Conservation (phyloP, 2,888 invertebrate genomes). For the Drosophila quinaria region DNA sequence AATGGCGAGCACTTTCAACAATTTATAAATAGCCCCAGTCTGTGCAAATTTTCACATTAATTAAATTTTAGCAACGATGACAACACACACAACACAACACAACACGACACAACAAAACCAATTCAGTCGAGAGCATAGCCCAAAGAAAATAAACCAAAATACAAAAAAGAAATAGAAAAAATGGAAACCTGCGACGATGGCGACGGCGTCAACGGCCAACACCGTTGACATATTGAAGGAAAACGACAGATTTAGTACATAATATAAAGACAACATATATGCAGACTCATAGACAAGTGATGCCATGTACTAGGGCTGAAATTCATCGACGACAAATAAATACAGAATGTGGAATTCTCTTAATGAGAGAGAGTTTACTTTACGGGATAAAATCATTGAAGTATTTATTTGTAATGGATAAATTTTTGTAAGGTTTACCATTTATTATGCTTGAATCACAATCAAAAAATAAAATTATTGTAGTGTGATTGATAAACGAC, state of each 20-base stretch:
- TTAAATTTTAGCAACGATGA: conserved; percentile 79
- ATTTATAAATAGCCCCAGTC: conserved; percentile 82
- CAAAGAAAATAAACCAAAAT: conserved; percentile 29
- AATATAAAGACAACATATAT: conserved; percentile 69
- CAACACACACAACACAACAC: conserved; percentile 41
- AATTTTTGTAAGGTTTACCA: too few species aligned
- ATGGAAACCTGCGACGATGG: conserved; percentile 34
- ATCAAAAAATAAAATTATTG: too few species aligned
- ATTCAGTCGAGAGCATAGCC: conserved; percentile 31
- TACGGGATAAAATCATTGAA: not conserved
- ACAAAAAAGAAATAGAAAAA: conserved; percentile 14
- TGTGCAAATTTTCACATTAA: conserved; percentile 84
- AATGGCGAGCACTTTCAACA: conserved; percentile 74
- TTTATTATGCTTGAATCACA: too few species aligned
- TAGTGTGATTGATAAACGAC: too few species aligned
- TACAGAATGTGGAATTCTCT: not conserved
- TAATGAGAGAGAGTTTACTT: not conserved
- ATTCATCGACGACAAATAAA: not conserved
- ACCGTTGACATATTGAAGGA: conserved; percentile 82
- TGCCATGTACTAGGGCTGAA: conserved; percentile 45
- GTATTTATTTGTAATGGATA: too few species aligned
- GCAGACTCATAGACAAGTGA: conserved; percentile 30
- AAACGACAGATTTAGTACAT: conserved; percentile 82
- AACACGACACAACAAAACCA: conserved; percentile 32
- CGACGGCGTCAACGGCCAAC: conserved; percentile 63